Evolutionary conservation across 2,888 invertebrate genomes (phyloP).

Genomic region (Leptinotarsa peninsularis): DNA sequence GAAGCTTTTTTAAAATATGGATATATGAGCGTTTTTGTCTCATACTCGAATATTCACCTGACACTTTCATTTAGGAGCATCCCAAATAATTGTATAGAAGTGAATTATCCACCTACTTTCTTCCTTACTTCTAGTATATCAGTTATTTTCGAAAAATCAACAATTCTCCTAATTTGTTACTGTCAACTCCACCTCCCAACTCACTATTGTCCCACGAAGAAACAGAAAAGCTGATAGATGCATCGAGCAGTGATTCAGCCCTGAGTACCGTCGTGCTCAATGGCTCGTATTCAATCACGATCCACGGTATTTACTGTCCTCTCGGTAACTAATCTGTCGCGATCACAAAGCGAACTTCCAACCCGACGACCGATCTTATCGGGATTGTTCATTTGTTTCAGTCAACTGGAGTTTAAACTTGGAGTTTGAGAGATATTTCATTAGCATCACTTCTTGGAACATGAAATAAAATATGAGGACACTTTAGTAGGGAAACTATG

Average conservation of each 20-base stretch:
- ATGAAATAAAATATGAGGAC: too few relatives aligned
- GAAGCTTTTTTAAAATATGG: too few relatives aligned
- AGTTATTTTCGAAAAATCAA: too few relatives aligned
- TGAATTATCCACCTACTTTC: too few relatives aligned
- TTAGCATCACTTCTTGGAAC: not conserved
- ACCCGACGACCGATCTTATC: conserved; percentile 10
- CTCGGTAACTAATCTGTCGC: not conserved
- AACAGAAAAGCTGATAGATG: not conserved
- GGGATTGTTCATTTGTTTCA: conserved; percentile 12
- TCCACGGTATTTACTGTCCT: conserved; percentile 2
- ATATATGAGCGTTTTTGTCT: too few relatives aligned
- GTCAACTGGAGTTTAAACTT: conserved; percentile 7
- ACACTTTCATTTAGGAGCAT: too few relatives aligned
- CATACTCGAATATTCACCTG: too few relatives aligned
- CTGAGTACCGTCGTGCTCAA: not conserved
- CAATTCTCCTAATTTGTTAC: not conserved
- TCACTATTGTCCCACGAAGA: not conserved
- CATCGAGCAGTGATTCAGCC: not conserved
- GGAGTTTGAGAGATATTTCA: not conserved
- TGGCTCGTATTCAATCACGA: conserved; percentile 12
- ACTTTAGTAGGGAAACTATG: too few relatives aligned
- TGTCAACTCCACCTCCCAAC: not conserved
- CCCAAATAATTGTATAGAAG: too few relatives aligned
- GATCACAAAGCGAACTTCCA: conserved; percentile 1
- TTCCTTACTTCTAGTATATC: too few relatives aligned